Evolutionary conservation across 2,888 invertebrate species (phyloP), one percentile per base, ranked within the genome.

Genomic region (Drosophila bunnanda): DNA sequence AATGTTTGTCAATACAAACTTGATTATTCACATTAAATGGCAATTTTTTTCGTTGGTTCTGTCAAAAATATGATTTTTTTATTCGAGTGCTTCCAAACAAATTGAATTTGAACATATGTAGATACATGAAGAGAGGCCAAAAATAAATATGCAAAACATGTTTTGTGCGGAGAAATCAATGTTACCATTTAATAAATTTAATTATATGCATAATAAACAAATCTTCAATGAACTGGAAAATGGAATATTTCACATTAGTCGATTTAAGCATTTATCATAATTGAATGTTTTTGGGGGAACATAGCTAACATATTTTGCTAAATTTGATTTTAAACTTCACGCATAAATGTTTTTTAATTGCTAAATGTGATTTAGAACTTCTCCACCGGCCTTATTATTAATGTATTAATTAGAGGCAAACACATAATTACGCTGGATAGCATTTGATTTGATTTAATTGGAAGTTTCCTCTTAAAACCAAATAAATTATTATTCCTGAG

Each of bases 131-230:
- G 12, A 30, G 54, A 30, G 12, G 32, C 12, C 12, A 66, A 48
- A 48, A 43, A 25, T 32, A 32, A 48, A 65, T 55, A 65, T 48
- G 59, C 59, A 44, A 13, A 52, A 36, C 61, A 43, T 34, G 39
- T 65, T 34, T 12, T 15, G 62, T 22, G 1, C 5, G 20, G 48
- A 17, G 57, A 56, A 57, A 56, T 67, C 41, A 44, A 50, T 44
- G 39, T 32, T 57, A 34, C 41, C 50, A 38, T 68, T 68, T 68
- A 56, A 52, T 67, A 57, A 56, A 67, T 68, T 65, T 67, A 44
- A 68, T 67, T 66, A 67, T 52, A 38, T 38, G 64, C 64, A 44
- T 57, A 32, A 55, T 50, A 68, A 56, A 67, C 65, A 38, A 22
- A 52, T 46, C 64, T 61, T 44, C 56, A 60, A 50, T 61, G 52